Conservation (phyloP, 2,888 invertebrate genomes). For the Volucella inanis region DNA sequence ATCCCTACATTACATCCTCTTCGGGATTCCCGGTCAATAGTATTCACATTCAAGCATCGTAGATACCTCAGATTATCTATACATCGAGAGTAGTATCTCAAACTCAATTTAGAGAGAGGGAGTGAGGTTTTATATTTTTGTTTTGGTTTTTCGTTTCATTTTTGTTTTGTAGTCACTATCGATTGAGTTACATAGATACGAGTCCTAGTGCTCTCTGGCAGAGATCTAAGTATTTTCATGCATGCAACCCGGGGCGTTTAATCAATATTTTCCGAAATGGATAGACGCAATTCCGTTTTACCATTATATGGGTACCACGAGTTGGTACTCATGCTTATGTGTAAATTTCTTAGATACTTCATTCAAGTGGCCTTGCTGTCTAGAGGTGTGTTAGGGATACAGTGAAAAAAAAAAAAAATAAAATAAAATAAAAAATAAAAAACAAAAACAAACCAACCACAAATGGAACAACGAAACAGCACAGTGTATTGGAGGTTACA, state of each 20-base stretch:
- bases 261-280: conserved; percentile 64
- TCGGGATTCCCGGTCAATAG: conserved; percentile 48
- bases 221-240: conserved; percentile 47
- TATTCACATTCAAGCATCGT: conserved; percentile 18
- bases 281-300: conserved; percentile 46
- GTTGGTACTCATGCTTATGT: too few species aligned
- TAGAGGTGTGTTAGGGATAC: too few species aligned
- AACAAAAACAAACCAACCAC: too few species aligned
- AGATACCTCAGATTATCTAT: conserved; percentile 49
- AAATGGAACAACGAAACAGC: too few species aligned
- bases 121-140: conserved; percentile 27
- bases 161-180: conserved; percentile 24
- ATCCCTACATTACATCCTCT: conserved; percentile 60
- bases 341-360: too few species aligned
- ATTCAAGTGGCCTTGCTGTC: too few species aligned
- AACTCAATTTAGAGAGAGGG: conserved; percentile 44
- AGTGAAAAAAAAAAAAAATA: too few species aligned
- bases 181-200: conserved; percentile 6
- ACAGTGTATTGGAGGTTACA: too few species aligned
- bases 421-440: too few species aligned
- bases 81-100: conserved; percentile 28
- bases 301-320: not conserved
- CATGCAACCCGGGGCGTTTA: conserved; percentile 56
- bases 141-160: not conserved
- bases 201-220: not conserved